Evolutionary conservation across 2,888 invertebrate species (phyloP).

Genomic region (Macrosoma leucophasiata): DNA sequence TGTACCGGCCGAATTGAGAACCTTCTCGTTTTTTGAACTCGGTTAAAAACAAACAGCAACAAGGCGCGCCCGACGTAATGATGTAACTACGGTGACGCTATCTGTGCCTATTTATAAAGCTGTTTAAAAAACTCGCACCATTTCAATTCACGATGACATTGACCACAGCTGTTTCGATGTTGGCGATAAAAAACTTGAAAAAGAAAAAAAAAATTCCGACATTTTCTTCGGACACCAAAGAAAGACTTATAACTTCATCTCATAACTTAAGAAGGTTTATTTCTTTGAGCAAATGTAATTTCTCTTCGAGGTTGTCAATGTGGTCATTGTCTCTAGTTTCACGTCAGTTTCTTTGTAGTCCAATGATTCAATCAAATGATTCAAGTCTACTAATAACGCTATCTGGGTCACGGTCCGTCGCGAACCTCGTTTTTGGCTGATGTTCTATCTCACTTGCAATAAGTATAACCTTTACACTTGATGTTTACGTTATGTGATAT

Average conservation of each 20-base stretch:
- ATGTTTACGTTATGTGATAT: constrained; percentile 25
- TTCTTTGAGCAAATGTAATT: too few relatives aligned
- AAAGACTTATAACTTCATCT: too few relatives aligned
- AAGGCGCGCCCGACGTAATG: constrained; percentile 41
- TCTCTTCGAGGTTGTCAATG: too few relatives aligned
- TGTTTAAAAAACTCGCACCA: constrained; percentile 33
- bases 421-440: constrained; percentile 46
- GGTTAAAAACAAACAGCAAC: constrained; percentile 45
- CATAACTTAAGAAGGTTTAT: too few relatives aligned
- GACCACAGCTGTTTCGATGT: constrained; percentile 24
- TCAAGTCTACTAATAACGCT: constrained; percentile 53
- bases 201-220: too few relatives aligned
- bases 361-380: too few relatives aligned
- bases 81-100: constrained; percentile 12
- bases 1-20: too few relatives aligned
- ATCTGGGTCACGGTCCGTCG: constrained; percentile 62
- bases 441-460: constrained; percentile 21
- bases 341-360: too few relatives aligned
- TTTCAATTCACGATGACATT: constrained; percentile 42
- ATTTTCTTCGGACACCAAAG: too few relatives aligned
- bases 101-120: constrained; percentile 46
- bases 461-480: constrained; percentile 25
- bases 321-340: too few relatives aligned
- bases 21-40: too few relatives aligned
- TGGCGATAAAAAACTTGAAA: too few relatives aligned